Evolutionary conservation across 64 coral and sea anemone species (phyloP).

Genomic region (Montipora efflorescens): DNA sequence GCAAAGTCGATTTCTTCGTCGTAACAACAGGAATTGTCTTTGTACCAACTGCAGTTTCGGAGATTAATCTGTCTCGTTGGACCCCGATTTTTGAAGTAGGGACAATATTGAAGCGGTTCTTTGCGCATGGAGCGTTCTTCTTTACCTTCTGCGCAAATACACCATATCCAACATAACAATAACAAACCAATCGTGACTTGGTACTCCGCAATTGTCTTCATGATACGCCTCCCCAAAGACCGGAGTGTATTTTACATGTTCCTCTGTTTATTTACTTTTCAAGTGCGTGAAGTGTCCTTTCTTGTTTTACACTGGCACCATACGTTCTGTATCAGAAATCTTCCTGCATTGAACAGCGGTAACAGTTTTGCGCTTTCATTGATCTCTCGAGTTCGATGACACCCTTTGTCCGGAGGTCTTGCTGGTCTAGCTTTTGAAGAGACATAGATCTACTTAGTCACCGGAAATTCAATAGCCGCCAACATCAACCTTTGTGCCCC

Average conservation of each 20-base stretch:
- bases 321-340: not conserved
- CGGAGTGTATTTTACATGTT: not conserved
- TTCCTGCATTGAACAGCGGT: not conserved
- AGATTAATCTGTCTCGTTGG: constrained; percentile 82
- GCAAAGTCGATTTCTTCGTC: constrained; percentile 84
- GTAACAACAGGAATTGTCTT: constrained; percentile 92
- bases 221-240: not conserved
- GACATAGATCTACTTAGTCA: not conserved
- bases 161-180: constrained; percentile 7
- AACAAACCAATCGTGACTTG: constrained; percentile 6
- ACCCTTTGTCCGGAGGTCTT: not conserved
- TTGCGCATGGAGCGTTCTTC: not conserved
- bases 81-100: constrained; percentile 95
- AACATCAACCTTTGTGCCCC: not conserved
- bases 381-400: not conserved
- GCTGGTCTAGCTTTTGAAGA: not conserved
- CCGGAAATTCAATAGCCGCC: constrained; percentile 4
- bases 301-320: not conserved
- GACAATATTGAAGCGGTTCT: constrained; percentile 80
- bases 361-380: not conserved
- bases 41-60: constrained; percentile 95
- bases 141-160: constrained; percentile 1
- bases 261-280: constrained; percentile 8
- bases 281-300: constrained; percentile 4
- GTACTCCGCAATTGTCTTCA: not conserved